phyloP scores from a whole-genome alignment of 2,888 invertebrate species.

The Eretmocerus hayati region DNA sequence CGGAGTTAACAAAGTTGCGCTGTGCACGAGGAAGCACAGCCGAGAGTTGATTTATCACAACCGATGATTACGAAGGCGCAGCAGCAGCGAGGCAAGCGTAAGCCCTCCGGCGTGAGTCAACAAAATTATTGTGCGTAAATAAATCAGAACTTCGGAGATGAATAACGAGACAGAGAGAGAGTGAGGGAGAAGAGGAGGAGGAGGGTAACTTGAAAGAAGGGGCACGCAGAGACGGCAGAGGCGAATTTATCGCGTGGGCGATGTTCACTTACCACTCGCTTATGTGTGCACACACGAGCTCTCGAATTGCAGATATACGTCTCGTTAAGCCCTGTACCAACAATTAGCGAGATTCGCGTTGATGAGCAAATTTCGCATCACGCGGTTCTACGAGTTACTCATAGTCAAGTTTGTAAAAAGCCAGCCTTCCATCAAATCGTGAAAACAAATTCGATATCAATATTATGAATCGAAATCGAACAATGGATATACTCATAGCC shows the following conservation, averaged over 20 bases:
- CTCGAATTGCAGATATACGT: neutral
- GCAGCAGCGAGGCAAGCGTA: neutral
- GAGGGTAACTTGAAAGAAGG: neutral
- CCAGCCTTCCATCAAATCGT: no score
- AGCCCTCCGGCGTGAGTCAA: slow-evolving; percentile 3
- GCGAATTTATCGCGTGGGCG: slow-evolving; percentile 15
- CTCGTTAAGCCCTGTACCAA: slow-evolving; percentile 16
- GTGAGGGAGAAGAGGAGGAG: neutral
- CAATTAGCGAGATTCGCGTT: slow-evolving; percentile 34
- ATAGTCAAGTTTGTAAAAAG: no score
- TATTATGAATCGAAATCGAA: no score
- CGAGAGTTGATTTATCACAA: slow-evolving; percentile 1
- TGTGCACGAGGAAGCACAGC: no score
- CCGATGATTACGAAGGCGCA: slow-evolving; percentile 1
- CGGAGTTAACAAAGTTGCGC: no score
- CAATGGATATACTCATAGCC: no score
- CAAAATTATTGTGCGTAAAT: slow-evolving; percentile 9
- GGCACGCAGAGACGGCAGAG: neutral
- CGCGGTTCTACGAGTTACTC: no score
- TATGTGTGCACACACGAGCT: slow-evolving; percentile 11
- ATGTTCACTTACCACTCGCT: slow-evolving; percentile 4
- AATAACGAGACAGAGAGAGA: no score
- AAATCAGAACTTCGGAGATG: slow-evolving; percentile 6
- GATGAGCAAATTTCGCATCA: no score
- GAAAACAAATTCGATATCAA: no score